Base-by-base conservation (phyloP, 2,797 vertebrate genomes). In the Oophaga sylvatica region DNA sequence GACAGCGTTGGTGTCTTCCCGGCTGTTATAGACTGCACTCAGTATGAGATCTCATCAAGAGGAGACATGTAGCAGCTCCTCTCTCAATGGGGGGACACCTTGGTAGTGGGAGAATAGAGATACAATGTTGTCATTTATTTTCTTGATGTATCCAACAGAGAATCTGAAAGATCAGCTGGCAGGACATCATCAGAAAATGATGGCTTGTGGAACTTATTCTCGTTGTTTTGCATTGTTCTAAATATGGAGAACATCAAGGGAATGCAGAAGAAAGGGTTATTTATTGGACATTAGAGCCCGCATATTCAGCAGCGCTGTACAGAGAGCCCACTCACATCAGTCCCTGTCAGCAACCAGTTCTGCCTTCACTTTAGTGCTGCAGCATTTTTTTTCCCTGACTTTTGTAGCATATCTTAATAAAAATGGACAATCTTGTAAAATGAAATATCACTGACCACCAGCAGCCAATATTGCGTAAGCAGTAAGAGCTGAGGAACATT, bases 11-110 rank as follows among this genome's bases (percentile, higher is more conserved):
- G 83, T 84, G 83, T 78, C 45, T 67, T 56, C 73, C 41, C 71
- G n/a, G 83, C 83, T 78, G 83, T 77, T 85, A 65, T 77, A 78
- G 29, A 56, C 71, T 31, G 73, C 60, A 85, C 60, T 77, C 83
- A 53, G 41, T 53, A 56, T 65, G 71, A 85, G 31, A 77, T 85
- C 73, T 85, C 59, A 78, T 65, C 73, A 78, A 85, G 83, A 60
- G 73, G 45, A 4, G 60, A 19, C 73, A 31, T 53, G 71, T 77
- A 85, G 60, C 83, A 56, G 73, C 71, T 77, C 83, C 31, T 77
- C 73, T 31, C 83, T 65, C 60, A 29, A 67, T 85, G 15, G 60
- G 59, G 62, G 83, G 35, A 77, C 59, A 62, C 60, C 60, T 84
- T 76, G 20, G n/a, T 31, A 22, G 10, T n/a, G 60, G 1, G 65